phyloP scores from a whole-genome alignment of 2,888 invertebrate genomes.

The Hydrotaea cyrtoneurina region DNA sequence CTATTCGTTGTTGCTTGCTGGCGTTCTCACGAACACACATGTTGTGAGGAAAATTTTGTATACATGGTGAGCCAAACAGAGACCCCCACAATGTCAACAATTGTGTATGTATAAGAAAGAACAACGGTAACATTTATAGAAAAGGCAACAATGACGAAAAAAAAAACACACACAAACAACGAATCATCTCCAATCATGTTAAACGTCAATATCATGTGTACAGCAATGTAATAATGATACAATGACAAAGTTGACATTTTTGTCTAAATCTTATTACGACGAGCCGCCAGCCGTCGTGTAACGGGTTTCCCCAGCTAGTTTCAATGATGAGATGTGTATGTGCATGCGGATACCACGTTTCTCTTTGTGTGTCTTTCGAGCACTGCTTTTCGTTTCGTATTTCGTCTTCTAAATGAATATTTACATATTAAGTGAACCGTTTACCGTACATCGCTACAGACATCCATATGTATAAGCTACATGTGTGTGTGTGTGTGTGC shows the following conservation, averaged over 20 bases:
- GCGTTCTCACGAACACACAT: neutral
- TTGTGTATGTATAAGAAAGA: neutral
- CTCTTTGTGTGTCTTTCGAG: slow-evolving; percentile 8
- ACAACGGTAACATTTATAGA: slow-evolving; percentile 40
- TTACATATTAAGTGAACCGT: slow-evolving; percentile 51
- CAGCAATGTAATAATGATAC: neutral
- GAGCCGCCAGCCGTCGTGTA: slow-evolving; percentile 35
- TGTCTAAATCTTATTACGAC: slow-evolving; percentile 36
- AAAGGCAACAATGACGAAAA: neutral
- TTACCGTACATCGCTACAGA: slow-evolving; percentile 6
- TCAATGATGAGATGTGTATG: neutral
- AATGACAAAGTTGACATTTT: slow-evolving; percentile 9
- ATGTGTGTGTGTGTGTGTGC: neutral
- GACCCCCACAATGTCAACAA: slow-evolving; percentile 43
- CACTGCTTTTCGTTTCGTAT: neutral
- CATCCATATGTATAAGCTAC: neutral
- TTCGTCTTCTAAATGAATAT: slow-evolving; percentile 37
- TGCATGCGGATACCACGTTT: slow-evolving; percentile 10
- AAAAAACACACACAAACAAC: slow-evolving; percentile 27
- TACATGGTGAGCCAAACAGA: neutral
- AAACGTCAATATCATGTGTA: slow-evolving; percentile 24
- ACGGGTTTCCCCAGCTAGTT: slow-evolving; percentile 33
- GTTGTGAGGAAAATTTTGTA: slow-evolving; percentile 32
- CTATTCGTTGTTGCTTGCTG: neutral
- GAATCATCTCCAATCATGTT: slow-evolving; percentile 37